Conservation (phyloP, 2,888 invertebrate genomes). For the Caenorhabditis uteleia region DNA sequence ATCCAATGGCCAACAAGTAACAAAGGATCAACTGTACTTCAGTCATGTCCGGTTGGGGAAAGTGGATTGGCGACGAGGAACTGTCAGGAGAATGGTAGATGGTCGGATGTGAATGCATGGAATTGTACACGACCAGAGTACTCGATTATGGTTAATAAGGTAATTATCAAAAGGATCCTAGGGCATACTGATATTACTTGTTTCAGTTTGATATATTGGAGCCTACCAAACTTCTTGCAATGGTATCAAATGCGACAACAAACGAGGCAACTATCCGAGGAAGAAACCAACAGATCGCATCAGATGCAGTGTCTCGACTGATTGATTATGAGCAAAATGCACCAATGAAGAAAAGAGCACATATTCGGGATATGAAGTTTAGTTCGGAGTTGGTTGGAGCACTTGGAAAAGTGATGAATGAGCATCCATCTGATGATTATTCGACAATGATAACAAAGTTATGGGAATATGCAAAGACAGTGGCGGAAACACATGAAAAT, state of each 20-base stretch:
- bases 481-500: constrained; percentile 42
- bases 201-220: constrained; percentile 51
- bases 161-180: no score
- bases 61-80: constrained; percentile 59
- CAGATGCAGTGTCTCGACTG: constrained; percentile 39
- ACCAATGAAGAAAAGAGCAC: constrained; percentile 20
- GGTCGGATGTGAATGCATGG: constrained; percentile 57
- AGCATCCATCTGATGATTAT: constrained; percentile 50
- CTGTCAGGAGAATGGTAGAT: constrained; percentile 51
- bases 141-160: constrained; percentile 49
- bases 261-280: constrained; percentile 42
- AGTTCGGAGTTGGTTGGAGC: constrained; percentile 34
- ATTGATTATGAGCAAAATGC: constrained; percentile 38
- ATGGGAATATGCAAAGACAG: constrained; percentile 49
- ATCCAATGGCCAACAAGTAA: constrained; percentile 64
- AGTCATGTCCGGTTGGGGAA: constrained; percentile 54
- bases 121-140: constrained; percentile 61
- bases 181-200: constrained; percentile 2
- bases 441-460: constrained; percentile 36
- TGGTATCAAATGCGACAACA: constrained; percentile 46
- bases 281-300: constrained; percentile 49
- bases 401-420: constrained; percentile 41
- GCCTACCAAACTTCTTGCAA: constrained; percentile 34
- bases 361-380: constrained; percentile 45
- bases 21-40: constrained; percentile 41